Percentiles rank a stretch among this genome's conserved stretches.
These are phyloP conservation scores for Collichthys lucidus DNA, from an alignment of 2,113 vertebrate genomes.

Conservation along the genomic window DNA sequence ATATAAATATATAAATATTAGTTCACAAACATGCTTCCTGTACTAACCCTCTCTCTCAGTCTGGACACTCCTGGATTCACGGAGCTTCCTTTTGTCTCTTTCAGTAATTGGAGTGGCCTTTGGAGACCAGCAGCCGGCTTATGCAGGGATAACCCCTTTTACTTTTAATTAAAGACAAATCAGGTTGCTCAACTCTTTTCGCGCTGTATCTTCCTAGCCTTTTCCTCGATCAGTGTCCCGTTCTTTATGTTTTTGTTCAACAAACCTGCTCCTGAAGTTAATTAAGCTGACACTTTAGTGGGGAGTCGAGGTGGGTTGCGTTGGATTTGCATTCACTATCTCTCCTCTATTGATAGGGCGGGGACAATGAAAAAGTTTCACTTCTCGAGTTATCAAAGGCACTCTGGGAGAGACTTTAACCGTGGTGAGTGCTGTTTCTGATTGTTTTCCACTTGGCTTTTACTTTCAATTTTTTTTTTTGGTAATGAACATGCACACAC, in stretches of 20 bases:
- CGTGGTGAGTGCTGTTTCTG: conserved; percentile 19
- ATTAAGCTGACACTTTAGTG: conserved; percentile 53
- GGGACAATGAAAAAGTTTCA: conserved; percentile 48
- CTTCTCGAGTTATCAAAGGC: conserved; percentile 10
- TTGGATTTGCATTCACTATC: conserved; percentile 35
- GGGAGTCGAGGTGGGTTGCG: conserved; percentile 10
- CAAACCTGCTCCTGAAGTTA: conserved; percentile 62
- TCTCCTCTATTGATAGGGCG: conserved; percentile 27
- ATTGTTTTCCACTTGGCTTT: conserved; percentile 48
- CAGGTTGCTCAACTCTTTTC: conserved; percentile 44
- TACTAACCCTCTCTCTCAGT: conserved; percentile 4
- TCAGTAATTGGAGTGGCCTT: conserved; percentile 65
- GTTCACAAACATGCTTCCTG: not conserved
- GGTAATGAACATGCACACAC: conserved; percentile 38
- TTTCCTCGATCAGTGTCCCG: conserved; percentile 69
- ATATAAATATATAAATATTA: too few species aligned
- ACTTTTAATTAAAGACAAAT: conserved; percentile 78
- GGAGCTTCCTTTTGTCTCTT: conserved; percentile 55
- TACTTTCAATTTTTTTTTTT: conserved; percentile 23
- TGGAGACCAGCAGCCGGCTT: conserved; percentile 52
- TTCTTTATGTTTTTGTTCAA: conserved; percentile 67
- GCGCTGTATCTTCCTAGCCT: conserved; percentile 43
- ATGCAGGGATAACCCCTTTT: conserved; percentile 69
- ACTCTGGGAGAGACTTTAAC: conserved; percentile 33
- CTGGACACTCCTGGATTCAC: not conserved